Evolutionary conservation across 1,140 invertebrate genomes (phyloP).

Genomic region (Rhopalosiphum maidis): DNA sequence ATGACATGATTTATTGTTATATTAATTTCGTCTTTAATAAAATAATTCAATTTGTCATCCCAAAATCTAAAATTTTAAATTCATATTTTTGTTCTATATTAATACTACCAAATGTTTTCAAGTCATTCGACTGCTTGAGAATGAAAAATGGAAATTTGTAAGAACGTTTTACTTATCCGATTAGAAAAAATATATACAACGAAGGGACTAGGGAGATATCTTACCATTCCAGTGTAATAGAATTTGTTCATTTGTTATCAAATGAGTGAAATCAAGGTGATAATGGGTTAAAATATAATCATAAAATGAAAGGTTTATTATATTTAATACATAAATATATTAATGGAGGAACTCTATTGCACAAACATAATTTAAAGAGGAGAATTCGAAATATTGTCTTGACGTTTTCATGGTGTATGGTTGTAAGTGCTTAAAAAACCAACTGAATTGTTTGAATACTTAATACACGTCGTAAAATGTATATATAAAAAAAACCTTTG

Average conservation of each 20-base stretch:
- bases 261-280: background rate
- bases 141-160: background rate
- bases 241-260: background rate
- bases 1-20: background rate
- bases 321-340: background rate
- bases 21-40: background rate
- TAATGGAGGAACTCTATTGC: background rate
- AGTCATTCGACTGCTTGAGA: background rate
- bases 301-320: background rate
- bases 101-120: too few species aligned
- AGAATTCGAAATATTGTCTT: background rate
- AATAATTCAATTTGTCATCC: background rate
- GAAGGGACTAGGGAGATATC: background rate
- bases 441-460: background rate
- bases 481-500: background rate
- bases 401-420: background rate
- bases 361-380: background rate
- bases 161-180: background rate
- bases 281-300: background rate
- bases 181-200: background rate
- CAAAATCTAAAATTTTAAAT: background rate
- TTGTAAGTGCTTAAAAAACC: background rate
- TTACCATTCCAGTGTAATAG: background rate
- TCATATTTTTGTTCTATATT: background rate
- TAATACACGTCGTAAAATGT: background rate